These are phyloP conservation scores for Acleris literana DNA, from an alignment of 2,888 invertebrate species.

Conservation along the genomic window DNA sequence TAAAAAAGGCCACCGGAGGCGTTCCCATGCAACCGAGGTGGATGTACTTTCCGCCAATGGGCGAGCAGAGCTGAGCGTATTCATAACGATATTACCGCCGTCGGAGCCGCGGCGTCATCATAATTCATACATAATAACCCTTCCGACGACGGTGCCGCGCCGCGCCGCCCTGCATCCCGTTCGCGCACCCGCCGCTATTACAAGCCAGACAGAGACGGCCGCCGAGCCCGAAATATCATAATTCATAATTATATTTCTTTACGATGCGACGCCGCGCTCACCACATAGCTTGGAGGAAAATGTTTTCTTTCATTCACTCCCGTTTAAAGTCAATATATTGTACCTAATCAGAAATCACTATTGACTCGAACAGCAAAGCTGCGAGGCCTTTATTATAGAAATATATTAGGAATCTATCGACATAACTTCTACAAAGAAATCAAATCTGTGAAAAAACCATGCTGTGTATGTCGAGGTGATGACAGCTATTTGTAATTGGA, in stretches of 20 bases:
- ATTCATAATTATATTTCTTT: constrained; percentile 80
- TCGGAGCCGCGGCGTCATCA: constrained; percentile 79
- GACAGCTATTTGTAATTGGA: constrained; percentile 83
- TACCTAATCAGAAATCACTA: background rate
- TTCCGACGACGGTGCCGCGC: constrained; percentile 72
- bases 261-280: constrained; percentile 54
- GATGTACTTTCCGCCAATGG: constrained; percentile 80
- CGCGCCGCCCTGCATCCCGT: constrained; percentile 73
- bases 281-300: constrained; percentile 55
- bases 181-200: constrained; percentile 53
- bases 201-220: constrained; percentile 69
- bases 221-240: constrained; percentile 72
- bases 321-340: constrained; percentile 17
- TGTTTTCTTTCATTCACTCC: constrained; percentile 62
- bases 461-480: constrained; percentile 70
- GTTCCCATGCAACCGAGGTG: constrained; percentile 78
- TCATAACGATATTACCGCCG: constrained; percentile 84
- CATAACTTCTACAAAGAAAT: constrained; percentile 4
- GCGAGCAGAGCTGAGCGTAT: constrained; percentile 78
- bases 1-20: constrained; percentile 80
- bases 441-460: constrained; percentile 44
- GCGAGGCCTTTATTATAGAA: too few relatives aligned
- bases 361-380: too few relatives aligned
- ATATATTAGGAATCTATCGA: too few relatives aligned
- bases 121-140: constrained; percentile 85